Evolutionary conservation across 2,888 invertebrate genomes (phyloP).

Genomic region (Andrena haemorrhoa): DNA sequence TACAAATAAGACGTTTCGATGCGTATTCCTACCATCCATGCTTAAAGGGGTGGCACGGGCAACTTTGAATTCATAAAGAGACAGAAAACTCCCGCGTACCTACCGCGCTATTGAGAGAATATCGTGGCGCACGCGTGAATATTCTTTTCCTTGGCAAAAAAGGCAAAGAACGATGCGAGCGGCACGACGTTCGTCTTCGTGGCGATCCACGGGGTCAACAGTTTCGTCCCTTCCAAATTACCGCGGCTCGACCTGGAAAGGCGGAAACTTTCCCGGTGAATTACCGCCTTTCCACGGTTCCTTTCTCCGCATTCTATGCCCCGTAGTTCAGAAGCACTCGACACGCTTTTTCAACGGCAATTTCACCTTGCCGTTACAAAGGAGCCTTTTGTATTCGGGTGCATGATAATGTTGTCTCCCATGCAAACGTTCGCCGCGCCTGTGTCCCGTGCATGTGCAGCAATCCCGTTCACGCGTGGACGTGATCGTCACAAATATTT

Average conservation of each 20-base stretch:
- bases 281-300: slow-evolving; percentile 58
- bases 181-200: slow-evolving; percentile 20
- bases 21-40: too few species aligned
- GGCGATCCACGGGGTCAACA: slow-evolving; percentile 61
- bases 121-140: not conserved
- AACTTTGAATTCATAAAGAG: not conserved
- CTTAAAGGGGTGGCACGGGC: too few species aligned
- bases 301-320: slow-evolving; percentile 51
- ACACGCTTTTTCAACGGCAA: slow-evolving; percentile 69
- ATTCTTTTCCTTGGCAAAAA: not conserved
- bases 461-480: too few species aligned
- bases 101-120: not conserved
- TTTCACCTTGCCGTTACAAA: slow-evolving; percentile 61
- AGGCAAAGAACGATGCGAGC: not conserved
- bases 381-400: slow-evolving; percentile 74
- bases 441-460: slow-evolving; percentile 3
- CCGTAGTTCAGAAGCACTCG: slow-evolving; percentile 65
- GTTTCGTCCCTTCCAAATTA: slow-evolving; percentile 59
- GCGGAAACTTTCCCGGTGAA: slow-evolving; percentile 51
- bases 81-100: not conserved
- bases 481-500: slow-evolving; percentile 3
- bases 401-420: slow-evolving; percentile 74
- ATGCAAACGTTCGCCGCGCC: slow-evolving; percentile 48
- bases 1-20: too few species aligned
- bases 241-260: slow-evolving; percentile 61